Base-by-base conservation (phyloP, 2,113 vertebrate genomes). In the Pollimyrus isidori region DNA sequence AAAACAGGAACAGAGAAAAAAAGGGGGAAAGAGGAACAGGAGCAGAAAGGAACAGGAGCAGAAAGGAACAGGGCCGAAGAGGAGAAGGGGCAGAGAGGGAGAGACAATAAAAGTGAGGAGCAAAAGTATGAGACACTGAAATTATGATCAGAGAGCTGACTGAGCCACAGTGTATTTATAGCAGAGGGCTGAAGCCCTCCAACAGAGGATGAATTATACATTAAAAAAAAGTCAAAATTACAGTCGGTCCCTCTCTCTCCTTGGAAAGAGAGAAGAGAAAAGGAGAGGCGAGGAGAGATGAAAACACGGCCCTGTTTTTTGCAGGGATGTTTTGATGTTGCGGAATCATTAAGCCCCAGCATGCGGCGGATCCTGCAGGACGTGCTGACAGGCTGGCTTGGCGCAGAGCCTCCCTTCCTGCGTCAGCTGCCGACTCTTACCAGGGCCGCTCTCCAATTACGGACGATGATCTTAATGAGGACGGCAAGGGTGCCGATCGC, bases 331-430 rank as follows among this genome's bases (percentile, higher is more conserved):
- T 93, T 92, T 93, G 90, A 93, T 92, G 92, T 89, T 56, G 89
- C 84, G 23, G 91, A 92, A 90, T 92, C 91, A 92, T 93, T 93
- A 94, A 92, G 93, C 91, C 90, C 88, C 56, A n/a, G 46, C 58
- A 45, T 30, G 62, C 84, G 46, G 15, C 56, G n/a, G 52, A 89
- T 58, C 21, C 13, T 30, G 82, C n/a, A 62, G 88, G 73, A 26
- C 35, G 45, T 4, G 17, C 50, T 46, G 88, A 89, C 76, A 89
- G 50, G 42, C 23, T 7, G 42, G n/a, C 48, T 88, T 73, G 58
- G 87, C 45, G 30, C 23, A 84, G 52, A 50, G 56, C 26, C 56
- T 3, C 58, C 30, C 30, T 52, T 19, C 45, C 49, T 13, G 35
- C 65, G 11, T 83, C 87, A 11, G 39, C 21, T 80, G 56, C 30